Conservation (phyloP, 2,888 invertebrate species). For the Drosophila algonquin region DNA sequence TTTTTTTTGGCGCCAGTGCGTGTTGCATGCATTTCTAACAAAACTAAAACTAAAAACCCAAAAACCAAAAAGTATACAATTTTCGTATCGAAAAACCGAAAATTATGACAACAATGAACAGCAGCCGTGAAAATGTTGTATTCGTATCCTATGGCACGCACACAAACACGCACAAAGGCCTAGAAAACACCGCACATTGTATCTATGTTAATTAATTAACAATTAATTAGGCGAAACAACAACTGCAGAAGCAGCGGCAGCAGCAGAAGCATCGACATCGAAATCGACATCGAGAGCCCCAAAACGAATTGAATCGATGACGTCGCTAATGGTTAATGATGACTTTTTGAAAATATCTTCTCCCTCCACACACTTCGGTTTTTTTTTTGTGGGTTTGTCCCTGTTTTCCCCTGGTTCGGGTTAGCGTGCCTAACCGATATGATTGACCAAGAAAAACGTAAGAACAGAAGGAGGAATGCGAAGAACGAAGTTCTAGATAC, state of each 20-base stretch:
- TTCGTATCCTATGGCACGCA: conserved; percentile 47
- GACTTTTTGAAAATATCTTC: conserved; percentile 56
- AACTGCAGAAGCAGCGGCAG: conserved; percentile 19
- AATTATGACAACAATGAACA: conserved; percentile 59
- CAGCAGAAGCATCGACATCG: conserved; percentile 23
- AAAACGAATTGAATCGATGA: conserved; percentile 62
- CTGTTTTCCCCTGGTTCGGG: conserved; percentile 54
- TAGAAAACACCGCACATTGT: conserved; percentile 54
- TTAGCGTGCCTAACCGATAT: conserved; percentile 70
- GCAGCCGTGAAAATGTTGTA: conserved; percentile 69
- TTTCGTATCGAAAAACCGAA: conserved; percentile 44
- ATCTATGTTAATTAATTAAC: conserved; percentile 78
- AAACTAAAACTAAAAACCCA: conserved; percentile 17
- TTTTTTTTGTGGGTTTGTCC: conserved; percentile 65
- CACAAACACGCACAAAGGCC: conserved; percentile 24
- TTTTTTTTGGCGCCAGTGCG: conserved; percentile 59
- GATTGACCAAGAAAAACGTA: conserved; percentile 44
- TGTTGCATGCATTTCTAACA: conserved; percentile 51
- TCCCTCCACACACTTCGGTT: not conserved
- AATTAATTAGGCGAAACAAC: conserved; percentile 74
- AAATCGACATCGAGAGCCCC: conserved; percentile 12
- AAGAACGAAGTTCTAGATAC: not conserved
- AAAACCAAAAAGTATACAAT: conserved; percentile 35
- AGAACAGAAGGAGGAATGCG: not conserved
- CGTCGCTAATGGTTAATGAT: conserved; percentile 78